Evolutionary conservation across 2,888 invertebrate genomes (phyloP), one percentile per base, ranked within the genome.

Genomic region (Cataglyphis cursor): DNA sequence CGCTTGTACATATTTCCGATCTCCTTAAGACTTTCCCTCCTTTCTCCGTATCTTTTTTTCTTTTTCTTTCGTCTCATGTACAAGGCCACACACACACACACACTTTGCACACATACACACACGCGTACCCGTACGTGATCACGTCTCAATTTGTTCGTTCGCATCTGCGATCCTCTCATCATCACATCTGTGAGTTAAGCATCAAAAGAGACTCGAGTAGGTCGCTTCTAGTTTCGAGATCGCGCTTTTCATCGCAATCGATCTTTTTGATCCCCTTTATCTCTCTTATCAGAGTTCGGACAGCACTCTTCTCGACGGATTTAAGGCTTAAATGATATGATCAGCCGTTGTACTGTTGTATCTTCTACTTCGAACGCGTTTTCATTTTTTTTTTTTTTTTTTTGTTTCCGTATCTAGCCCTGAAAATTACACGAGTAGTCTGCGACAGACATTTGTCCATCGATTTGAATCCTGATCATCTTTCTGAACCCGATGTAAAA

Each of bases 291-390:
- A 61, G 21, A 89, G 84, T 61, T 90, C 82, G 87, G 87, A 91
- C 92, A 89, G 84, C 85, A 86, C 85, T 85, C 86, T 80, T 72
- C 73, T 87, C 86, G 90, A 91, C 89, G 92, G 91, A 91, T 88
- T 75, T 89, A 91, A 88, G 88, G 88, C 90, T 91, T 86, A 89
- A 89, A 85, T 92, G 93, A 93, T 93, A 93, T 93, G 93, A 93
- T 88, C 91, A 88, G 90, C 92, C 91, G 81, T 92, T 93, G 90
- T 91, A 92, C 90, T 91, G 89, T 85, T 81, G n/a, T n/a, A 51
- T n/a, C 82, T 86, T 51, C 82, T 84, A 80, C 86, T 81, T 89
- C 68, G 65, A 81, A 83, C 86, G 51, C 51, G 64, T 81, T 51
- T 57, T 80, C 24, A 24, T 51, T 70, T 68, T 41, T 48, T 68